Percentiles rank a stretch among this genome's conserved stretches.
These are phyloP conservation scores for Daboia siamensis DNA, from an alignment of 2,113 vertebrate species.

Conservation along the genomic window DNA sequence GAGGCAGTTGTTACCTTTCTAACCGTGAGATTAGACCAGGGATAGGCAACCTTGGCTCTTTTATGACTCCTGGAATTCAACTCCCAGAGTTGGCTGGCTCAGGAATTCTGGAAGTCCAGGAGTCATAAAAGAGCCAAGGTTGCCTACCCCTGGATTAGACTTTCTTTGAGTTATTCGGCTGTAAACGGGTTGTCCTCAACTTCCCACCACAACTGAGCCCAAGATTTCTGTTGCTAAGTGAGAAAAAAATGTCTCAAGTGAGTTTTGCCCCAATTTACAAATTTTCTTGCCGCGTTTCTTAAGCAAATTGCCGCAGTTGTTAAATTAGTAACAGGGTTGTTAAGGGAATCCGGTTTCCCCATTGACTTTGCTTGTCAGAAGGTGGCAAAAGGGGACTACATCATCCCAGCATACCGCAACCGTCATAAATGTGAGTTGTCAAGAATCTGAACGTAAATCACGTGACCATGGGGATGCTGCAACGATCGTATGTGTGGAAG, in stretches of 20 bases:
- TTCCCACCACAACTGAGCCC: neutral
- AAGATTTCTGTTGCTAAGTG: neutral
- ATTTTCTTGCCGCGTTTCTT: neutral
- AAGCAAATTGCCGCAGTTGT: neutral
- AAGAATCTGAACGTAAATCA: neutral
- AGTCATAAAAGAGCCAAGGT: too few species aligned
- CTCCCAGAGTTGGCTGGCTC: too few species aligned
- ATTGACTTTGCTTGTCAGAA: neutral
- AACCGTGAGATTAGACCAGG: neutral
- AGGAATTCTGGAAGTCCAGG: too few species aligned
- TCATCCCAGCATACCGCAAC: neutral
- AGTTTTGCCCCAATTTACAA: neutral
- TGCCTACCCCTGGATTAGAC: neutral
- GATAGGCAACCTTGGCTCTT: too few species aligned
- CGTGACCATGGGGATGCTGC: neutral
- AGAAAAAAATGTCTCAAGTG: neutral
- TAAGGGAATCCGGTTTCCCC: neutral
- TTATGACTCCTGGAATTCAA: too few species aligned
- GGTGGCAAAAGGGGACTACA: neutral
- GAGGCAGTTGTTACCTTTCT: neutral
- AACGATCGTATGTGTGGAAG: neutral
- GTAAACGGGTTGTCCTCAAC: neutral
- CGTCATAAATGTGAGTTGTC: neutral
- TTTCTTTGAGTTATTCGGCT: neutral
- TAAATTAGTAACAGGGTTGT: neutral